Conservation (phyloP, 1,140 invertebrate genomes). For the Ectropis grisescens region DNA sequence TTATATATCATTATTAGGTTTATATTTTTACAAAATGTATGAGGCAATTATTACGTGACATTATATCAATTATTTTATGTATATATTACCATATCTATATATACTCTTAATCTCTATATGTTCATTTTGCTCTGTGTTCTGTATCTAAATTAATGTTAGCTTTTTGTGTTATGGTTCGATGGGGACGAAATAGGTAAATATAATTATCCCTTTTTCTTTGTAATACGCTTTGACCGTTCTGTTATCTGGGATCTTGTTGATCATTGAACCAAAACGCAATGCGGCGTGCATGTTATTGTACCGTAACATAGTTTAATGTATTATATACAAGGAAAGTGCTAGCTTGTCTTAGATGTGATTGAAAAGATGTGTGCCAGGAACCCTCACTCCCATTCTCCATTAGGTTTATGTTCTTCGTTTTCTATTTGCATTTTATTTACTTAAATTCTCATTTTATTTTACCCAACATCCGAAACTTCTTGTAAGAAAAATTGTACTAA, state of each 20-base stretch:
- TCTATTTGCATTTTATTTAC: conserved; percentile 29
- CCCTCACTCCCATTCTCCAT: conserved; percentile 49
- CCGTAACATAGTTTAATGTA: conserved; percentile 61
- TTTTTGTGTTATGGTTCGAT: conserved; percentile 68
- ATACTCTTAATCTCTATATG: conserved; percentile 64
- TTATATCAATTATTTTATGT: conserved; percentile 53
- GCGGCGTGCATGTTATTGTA: conserved; percentile 64
- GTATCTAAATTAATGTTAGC: conserved; percentile 64
- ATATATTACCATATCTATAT: conserved; percentile 26
- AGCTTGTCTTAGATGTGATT: conserved; percentile 66
- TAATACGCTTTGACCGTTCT: conserved; percentile 26
- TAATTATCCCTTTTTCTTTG: conserved; percentile 24
- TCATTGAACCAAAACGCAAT: conserved; percentile 67
- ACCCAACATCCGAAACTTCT: no score
- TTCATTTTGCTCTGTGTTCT: conserved; percentile 67
- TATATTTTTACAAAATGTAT: conserved; percentile 63
- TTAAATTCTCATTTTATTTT: conserved; percentile 18
- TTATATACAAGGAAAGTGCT: conserved; percentile 42
- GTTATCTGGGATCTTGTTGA: conserved; percentile 34
- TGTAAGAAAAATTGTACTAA: no score
- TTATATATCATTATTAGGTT: conserved; percentile 66
- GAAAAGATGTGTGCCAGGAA: conserved; percentile 48
- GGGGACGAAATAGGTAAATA: conserved; percentile 24
- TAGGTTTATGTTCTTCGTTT: conserved; percentile 30
- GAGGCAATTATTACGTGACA: conserved; percentile 67